Conservation (phyloP, 2,113 vertebrate genomes). For the Acrocephalus arundinaceus region DNA sequence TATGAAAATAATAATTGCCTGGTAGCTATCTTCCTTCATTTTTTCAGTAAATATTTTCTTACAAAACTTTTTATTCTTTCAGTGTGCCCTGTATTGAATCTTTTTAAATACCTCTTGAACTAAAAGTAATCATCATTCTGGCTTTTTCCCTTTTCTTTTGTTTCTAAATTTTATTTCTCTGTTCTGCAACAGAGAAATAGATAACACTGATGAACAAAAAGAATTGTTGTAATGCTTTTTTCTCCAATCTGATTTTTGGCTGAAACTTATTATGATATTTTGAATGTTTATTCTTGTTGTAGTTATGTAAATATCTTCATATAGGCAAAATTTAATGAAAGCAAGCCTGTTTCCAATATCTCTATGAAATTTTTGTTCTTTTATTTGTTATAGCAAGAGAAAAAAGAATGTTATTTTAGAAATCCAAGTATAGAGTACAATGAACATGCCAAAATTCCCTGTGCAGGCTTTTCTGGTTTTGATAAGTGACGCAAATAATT, state of each 20-base stretch:
- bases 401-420: neutral
- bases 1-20: slow-evolving; percentile 31
- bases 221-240: neutral
- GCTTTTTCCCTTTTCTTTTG: neutral
- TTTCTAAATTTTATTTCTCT: neutral
- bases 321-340: neutral
- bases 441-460: neutral
- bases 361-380: neutral
- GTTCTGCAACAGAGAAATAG: neutral
- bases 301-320: neutral
- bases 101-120: neutral
- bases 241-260: neutral
- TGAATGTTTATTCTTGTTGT: neutral
- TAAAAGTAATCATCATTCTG: neutral
- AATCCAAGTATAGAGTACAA: neutral
- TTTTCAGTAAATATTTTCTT: neutral
- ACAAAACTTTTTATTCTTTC: neutral
- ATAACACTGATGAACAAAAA: neutral
- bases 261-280: neutral
- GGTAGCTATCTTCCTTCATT: neutral
- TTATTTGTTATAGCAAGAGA: neutral
- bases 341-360: neutral
- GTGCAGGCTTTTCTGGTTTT: neutral
- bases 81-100: neutral
- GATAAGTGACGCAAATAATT: neutral